Evolutionary conservation across 1,140 invertebrate genomes (phyloP), one percentile per base, ranked within the genome.

Genomic region (Galleria mellonella): DNA sequence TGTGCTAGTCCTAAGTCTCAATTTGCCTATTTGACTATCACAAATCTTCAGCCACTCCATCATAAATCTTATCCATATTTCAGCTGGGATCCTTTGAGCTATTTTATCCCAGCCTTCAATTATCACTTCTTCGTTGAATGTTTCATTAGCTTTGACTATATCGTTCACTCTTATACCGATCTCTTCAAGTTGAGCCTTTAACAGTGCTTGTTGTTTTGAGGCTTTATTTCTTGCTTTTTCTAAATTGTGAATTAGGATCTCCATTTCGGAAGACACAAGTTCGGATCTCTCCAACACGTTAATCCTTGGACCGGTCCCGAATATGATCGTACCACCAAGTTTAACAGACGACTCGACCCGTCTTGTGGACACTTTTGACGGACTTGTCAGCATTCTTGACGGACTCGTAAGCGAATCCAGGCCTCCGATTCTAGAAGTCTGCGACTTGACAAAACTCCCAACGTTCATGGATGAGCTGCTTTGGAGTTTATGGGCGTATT

Each of bases 21-120:
- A 51, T 52, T 87, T 88, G 9, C 87, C 87, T 2, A 87, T 84
- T 42, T 84, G 69, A 3, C 61, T 77, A 46, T 88, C 83, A 0
- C 67, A 43, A 11, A 68, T 64, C 64, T 85, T 87, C 5, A 87
- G 53, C 78, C 87, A 89, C 39, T 89, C 82, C 1, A 82, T 85
- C 67, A 89, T 77, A 46, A 70, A 89, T 57, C 83, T 76, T 10
- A 88, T 72, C 77, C 89, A 87, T 32, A 83, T 82, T 51, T 89
- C 87, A 1, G 85, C 86, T 1, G 87, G 81, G 36, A 89, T 87
- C 46, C 86, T 75, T 9, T 88, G 86, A 0, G 83, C 86, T 35
- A 88, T 72, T 13, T 72, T 76, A 55, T 89, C 85, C 57, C 76
- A 70, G 6, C 83, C 81, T 7, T 77, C 72, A 8, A 69, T 45